Conservation (phyloP, 2,888 invertebrate genomes). For the Tricholauxania praeusta region DNA sequence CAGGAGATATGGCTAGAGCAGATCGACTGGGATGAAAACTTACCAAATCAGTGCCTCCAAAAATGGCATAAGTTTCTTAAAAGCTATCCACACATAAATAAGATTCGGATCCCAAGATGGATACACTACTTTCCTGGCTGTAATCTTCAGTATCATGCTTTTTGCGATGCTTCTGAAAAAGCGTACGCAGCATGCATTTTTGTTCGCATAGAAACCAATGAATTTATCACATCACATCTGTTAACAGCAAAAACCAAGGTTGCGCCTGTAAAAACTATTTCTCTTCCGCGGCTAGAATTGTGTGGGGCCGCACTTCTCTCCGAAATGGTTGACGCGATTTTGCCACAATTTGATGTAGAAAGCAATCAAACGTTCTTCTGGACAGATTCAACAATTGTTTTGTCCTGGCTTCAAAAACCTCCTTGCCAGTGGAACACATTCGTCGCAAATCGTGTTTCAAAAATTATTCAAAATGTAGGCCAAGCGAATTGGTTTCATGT, state of each 20-base stretch:
- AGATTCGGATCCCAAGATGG: slow-evolving; percentile 36
- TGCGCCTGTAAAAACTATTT: slow-evolving; percentile 26
- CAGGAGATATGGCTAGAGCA: slow-evolving; percentile 18
- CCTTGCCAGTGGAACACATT: too few species aligned
- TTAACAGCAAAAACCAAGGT: slow-evolving; percentile 36
- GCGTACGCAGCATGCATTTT: slow-evolving; percentile 25
- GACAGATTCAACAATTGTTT: too few species aligned
- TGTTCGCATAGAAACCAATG: slow-evolving; percentile 20
- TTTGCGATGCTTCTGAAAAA: slow-evolving; percentile 38
- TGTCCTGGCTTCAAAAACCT: too few species aligned
- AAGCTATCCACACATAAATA: slow-evolving; percentile 8
- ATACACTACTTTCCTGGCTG: slow-evolving; percentile 8
- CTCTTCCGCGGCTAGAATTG: slow-evolving; percentile 30
- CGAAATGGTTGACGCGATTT: slow-evolving; percentile 21
- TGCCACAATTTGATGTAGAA: neutral
- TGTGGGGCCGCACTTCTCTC: slow-evolving; percentile 33
- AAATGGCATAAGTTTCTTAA: neutral
- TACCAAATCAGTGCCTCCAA: neutral
- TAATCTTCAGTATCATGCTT: slow-evolving; percentile 17
- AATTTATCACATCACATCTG: slow-evolving; percentile 14
- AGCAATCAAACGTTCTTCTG: too few species aligned
- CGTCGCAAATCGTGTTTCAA: too few species aligned
- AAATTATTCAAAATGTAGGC: too few species aligned
- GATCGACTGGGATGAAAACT: slow-evolving; percentile 2
- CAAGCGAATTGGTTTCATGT: too few species aligned